Base-by-base conservation (phyloP, 2,888 invertebrate species). In the Protophormia terraenovae region DNA sequence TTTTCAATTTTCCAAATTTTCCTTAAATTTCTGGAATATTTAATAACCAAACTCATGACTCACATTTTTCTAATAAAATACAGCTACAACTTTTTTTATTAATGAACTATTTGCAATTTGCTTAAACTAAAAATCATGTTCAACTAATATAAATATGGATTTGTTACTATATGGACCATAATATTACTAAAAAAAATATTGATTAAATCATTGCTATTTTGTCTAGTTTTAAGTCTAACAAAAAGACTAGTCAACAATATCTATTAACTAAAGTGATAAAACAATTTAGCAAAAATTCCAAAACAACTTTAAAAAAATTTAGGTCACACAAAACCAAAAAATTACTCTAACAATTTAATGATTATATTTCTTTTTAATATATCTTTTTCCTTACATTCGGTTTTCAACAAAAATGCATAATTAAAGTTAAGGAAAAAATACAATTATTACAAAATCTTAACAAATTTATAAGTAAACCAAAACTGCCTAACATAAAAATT, bases 251-350 rank as follows among this genome's bases (percentile, higher is more conserved):
- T 29, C 47, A 19, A 45, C 45, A 29, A 16, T n/a, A n/a, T n/a
- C 32, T 41, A 58, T 60, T 58, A 60, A 60, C 29, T 45, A 45
- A 72, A 60, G 27, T 72, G 16, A 55, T 53, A 76, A 58, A 60
- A 60, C n/a, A 66, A 66, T 66, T 76, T 55, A 24, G 64, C 29
- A 77, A 53, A 76, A 55, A 16, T 16, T 38, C 1, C 8, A 73
- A 80, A 80, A 80, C 64, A 73, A 72, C 32, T 66, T 73, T n/a
- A n/a, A n/a, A n/a, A 73, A 62, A 32, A 73, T 72, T 38, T 80
- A 35, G 72, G 79, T 80, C 72, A 80, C 19, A 69, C 10, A 10
- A n/a, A 45, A 66, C 29, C 32, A 80, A 62, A 60, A 41, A 66
- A 10, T 16, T 29, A 16, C 32, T 4, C 16, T 24, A 3, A 41